Conservation (phyloP, 2,797 vertebrate genomes). For the Chlorospingus semifuscus region DNA sequence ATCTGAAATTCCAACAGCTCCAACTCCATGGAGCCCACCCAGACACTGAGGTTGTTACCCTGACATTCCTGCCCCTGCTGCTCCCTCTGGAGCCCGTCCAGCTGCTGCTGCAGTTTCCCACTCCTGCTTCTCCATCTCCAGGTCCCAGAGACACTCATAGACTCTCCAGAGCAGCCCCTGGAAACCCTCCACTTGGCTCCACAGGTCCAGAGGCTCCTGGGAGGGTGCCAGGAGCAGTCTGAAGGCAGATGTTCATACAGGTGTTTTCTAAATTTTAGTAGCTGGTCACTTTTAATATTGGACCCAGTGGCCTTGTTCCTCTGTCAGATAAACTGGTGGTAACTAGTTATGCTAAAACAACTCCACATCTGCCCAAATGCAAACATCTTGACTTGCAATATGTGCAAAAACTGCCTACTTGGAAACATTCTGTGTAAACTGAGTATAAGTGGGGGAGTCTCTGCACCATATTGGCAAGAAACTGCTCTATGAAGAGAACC, state of each 20-base stretch:
- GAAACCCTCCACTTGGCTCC: fast-evolving
- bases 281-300: background rate
- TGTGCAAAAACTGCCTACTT: background rate
- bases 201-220: fast-evolving
- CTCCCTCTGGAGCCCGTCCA: background rate
- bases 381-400: background rate
- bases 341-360: background rate
- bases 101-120: fast-evolving
- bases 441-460: background rate
- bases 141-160: fast-evolving
- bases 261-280: background rate
- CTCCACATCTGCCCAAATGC: fast-evolving
- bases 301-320: fast-evolving
- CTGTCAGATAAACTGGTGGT: background rate
- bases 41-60: background rate
- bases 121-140: background rate
- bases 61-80: background rate
- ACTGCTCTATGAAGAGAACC: background rate
- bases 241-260: background rate
- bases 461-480: background rate
- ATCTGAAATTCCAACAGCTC: background rate
- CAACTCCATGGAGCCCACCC: background rate
- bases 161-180: fast-evolving
- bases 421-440: background rate
- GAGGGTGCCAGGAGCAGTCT: background rate